phyloP scores from a whole-genome alignment of 2,113 vertebrate genomes.

The Emydura subglobosa region DNA sequence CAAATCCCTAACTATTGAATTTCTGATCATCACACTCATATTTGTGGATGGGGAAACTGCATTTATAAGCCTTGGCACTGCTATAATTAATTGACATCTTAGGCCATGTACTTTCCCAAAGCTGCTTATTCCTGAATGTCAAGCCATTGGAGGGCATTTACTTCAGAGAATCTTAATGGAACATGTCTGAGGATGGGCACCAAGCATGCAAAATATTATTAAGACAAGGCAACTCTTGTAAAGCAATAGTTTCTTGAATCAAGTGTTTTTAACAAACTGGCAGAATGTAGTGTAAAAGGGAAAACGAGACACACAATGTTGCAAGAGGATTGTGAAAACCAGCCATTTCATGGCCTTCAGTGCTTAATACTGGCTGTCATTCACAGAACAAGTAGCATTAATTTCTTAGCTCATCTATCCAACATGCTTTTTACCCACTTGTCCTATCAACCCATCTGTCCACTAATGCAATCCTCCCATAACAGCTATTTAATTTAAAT shows the following conservation, averaged over 20 bases:
- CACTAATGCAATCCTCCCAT: not conserved
- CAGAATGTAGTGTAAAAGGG: not conserved
- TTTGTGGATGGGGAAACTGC: conserved; percentile 42
- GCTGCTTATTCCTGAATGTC: conserved; percentile 58
- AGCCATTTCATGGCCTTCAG: not conserved
- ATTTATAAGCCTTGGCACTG: conserved; percentile 3
- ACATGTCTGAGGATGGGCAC: conserved; percentile 43
- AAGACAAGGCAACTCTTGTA: conserved; percentile 12
- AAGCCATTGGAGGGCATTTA: conserved; percentile 33
- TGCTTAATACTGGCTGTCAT: not conserved
- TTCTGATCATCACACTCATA: conserved; percentile 61
- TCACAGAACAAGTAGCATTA: not conserved
- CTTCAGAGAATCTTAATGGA: conserved; percentile 44
- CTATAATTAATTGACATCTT: conserved; percentile 59
- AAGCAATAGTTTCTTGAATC: not conserved
- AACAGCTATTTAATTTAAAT: not conserved
- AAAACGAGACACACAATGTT: not conserved
- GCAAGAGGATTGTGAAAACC: not conserved
- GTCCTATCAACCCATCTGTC: not conserved
- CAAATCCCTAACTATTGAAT: conserved; percentile 58
- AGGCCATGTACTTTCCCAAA: not conserved
- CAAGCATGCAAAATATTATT: not conserved
- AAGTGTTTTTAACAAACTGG: not conserved
- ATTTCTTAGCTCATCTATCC: not conserved
- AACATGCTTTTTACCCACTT: not conserved